These are phyloP conservation scores for Hydropsyche tenuis DNA, from an alignment of 1,140 invertebrate genomes.

Conservation along the genomic window DNA sequence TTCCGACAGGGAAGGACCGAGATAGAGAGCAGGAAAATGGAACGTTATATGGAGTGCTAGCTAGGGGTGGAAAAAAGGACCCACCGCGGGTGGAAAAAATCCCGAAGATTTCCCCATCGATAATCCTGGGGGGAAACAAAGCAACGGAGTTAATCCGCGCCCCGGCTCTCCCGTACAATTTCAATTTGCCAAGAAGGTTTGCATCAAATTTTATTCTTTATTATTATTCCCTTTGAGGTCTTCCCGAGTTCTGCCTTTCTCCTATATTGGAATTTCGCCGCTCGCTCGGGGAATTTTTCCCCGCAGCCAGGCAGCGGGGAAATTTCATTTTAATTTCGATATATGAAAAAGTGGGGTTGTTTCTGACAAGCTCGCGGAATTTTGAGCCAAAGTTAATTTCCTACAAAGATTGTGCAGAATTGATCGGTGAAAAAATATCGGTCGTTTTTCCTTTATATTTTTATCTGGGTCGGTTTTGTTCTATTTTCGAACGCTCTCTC, in stretches of 20 bases:
- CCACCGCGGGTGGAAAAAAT: neutral
- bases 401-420: neutral
- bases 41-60: neutral
- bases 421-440: neutral
- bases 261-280: conserved; percentile 36
- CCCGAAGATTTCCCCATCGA: conserved; percentile 11
- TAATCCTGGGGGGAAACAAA: conserved; percentile 35
- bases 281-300: neutral
- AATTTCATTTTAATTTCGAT: conserved; percentile 41
- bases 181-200: conserved; percentile 35
- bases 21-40: neutral
- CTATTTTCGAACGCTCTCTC: no score
- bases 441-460: no score
- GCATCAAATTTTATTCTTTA: conserved; percentile 33
- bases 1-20: neutral
- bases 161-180: conserved; percentile 9
- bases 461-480: no score
- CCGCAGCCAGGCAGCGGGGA: neutral
- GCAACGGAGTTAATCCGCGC: conserved; percentile 27
- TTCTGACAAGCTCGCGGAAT: conserved; percentile 26
- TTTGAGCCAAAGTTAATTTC: conserved; percentile 29
- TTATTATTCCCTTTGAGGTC: conserved; percentile 37
- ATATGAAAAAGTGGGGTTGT: conserved; percentile 29
- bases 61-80: no score
- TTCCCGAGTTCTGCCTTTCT: no score